Conservation (phyloP, 1,140 invertebrate genomes). For the Platorchestia sp. region DNA sequence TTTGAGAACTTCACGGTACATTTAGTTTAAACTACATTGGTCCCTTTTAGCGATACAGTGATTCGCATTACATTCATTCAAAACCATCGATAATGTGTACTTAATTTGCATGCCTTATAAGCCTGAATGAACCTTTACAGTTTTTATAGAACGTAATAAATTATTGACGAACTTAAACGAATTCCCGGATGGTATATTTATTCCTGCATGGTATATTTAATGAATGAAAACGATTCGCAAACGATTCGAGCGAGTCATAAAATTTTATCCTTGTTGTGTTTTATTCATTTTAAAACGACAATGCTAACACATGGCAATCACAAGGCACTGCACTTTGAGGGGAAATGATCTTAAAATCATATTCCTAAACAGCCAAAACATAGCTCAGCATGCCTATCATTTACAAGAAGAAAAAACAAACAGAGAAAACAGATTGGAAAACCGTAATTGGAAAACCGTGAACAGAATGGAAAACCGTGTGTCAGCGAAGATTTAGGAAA, state of each 20-base stretch:
- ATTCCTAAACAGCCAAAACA: not conserved
- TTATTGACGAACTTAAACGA: too few relatives aligned
- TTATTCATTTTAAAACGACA: not conserved
- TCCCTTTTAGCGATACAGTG: not conserved
- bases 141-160: too few relatives aligned
- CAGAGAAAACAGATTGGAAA: too few relatives aligned
- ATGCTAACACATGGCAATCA: too few relatives aligned
- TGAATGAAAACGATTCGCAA: not conserved
- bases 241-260: not conserved
- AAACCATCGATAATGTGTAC: not conserved
- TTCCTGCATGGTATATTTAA: too few relatives aligned
- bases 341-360: not conserved
- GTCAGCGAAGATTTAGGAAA: too few relatives aligned
- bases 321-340: too few relatives aligned
- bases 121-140: not conserved
- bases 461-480: too few relatives aligned
- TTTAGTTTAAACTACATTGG: not conserved
- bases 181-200: too few relatives aligned
- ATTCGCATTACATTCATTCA: not conserved
- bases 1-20: not conserved
- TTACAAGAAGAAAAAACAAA: not conserved
- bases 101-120: not conserved
- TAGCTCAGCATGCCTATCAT: not conserved
- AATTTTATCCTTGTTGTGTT: not conserved
- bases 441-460: too few relatives aligned